phyloP scores from a whole-genome alignment of 2,888 invertebrate genomes.

The Melieria picta region DNA sequence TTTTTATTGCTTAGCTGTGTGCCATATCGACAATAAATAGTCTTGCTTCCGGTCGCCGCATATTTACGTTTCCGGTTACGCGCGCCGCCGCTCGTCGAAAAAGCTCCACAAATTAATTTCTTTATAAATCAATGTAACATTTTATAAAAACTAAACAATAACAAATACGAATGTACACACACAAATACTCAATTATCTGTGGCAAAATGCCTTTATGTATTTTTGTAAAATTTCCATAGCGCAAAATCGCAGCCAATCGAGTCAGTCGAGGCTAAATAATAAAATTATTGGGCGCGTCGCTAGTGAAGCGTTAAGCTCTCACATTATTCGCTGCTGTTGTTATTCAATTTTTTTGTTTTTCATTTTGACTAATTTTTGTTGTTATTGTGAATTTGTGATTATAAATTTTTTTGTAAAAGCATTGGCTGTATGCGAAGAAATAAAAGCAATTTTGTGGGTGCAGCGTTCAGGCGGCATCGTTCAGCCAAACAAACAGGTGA shows the following conservation, averaged over 20 bases:
- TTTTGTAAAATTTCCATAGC: no score
- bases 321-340: slow-evolving; percentile 56
- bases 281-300: slow-evolving; percentile 60
- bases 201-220: not conserved
- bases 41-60: no score
- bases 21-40: no score
- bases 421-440: not conserved
- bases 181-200: not conserved
- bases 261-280: not conserved
- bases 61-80: no score
- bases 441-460: slow-evolving; percentile 26
- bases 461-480: not conserved
- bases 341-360: slow-evolving; percentile 54
- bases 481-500: not conserved
- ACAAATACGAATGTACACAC: not conserved
- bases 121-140: no score
- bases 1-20: no score
- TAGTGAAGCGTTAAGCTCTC: slow-evolving; percentile 61
- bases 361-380: slow-evolving; percentile 9
- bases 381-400: slow-evolving; percentile 24
- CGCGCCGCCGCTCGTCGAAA: no score
- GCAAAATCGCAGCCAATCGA: no score
- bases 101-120: no score
- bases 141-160: no score
- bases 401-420: slow-evolving; percentile 25